phyloP scores from a whole-genome alignment of 1,140 invertebrate species.

The Lamellibrachia luymesi region DNA sequence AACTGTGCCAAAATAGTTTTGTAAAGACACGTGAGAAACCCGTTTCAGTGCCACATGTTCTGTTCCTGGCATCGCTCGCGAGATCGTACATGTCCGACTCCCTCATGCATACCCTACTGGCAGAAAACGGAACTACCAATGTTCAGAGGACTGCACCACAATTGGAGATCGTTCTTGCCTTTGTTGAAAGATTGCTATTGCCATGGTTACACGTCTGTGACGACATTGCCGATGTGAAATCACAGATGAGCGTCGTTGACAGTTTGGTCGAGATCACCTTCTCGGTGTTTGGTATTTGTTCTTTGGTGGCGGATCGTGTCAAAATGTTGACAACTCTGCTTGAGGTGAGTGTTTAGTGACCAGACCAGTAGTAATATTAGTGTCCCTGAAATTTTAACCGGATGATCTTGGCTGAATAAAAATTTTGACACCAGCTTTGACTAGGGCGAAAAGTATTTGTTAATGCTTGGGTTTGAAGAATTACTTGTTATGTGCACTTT shows the following conservation, averaged over 20 bases:
- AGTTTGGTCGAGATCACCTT: not conserved
- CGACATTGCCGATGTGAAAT: not conserved
- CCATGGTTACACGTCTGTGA: not conserved
- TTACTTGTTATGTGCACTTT: too few relatives aligned
- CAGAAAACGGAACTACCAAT: not conserved
- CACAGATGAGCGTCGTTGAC: not conserved
- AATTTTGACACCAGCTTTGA: too few relatives aligned
- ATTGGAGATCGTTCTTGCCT: not conserved
- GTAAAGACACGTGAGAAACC: not conserved
- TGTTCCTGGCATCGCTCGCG: not conserved
- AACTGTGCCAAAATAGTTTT: not conserved
- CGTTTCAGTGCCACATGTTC: not conserved
- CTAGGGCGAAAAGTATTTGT: too few relatives aligned
- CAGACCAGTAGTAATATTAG: not conserved
- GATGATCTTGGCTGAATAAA: too few relatives aligned
- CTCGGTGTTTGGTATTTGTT: not conserved
- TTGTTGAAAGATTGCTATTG: not conserved
- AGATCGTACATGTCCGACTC: not conserved
- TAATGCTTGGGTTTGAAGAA: too few relatives aligned
- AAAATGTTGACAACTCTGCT: not conserved
- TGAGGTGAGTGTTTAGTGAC: not conserved
- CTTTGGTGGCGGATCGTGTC: not conserved
- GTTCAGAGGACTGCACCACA: not conserved
- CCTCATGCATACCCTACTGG: not conserved
- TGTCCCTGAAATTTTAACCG: too few relatives aligned